A percentile compares a stretch with the other conserved stretches of the same genome.
Conservation (phyloP, 1,140 invertebrate genomes). For the Heliconius hermathena region DNA sequence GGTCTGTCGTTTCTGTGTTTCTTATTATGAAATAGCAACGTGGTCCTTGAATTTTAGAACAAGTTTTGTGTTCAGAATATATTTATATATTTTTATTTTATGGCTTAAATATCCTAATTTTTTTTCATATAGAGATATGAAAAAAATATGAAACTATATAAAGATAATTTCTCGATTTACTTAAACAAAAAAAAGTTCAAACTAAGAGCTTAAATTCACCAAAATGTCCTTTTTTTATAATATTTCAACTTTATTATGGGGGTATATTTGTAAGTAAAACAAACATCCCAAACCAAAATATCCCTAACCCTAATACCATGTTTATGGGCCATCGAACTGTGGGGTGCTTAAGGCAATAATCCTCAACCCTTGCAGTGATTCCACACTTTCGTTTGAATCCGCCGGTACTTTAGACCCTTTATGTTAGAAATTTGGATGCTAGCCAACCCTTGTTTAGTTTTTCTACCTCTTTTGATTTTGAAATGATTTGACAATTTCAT, state of each 20-base stretch:
- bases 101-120: too few species aligned
- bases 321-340: slow-evolving; percentile 16
- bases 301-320: neutral
- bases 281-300: slow-evolving; percentile 14
- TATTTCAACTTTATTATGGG: neutral
- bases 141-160: too few species aligned
- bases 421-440: neutral
- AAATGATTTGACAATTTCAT: slow-evolving; percentile 15
- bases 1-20: neutral
- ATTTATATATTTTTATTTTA: too few species aligned
- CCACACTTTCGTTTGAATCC: slow-evolving; percentile 12
- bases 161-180: too few species aligned
- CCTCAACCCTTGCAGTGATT: slow-evolving; percentile 27
- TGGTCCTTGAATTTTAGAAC: too few species aligned
- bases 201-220: too few species aligned
- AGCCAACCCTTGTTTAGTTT: neutral
- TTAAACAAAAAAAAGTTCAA: too few species aligned
- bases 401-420: slow-evolving; percentile 13
- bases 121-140: too few species aligned
- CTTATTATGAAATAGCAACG: neutral
- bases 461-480: neutral
- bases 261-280: slow-evolving; percentile 15
- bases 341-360: slow-evolving; percentile 19
- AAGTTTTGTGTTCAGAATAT: too few species aligned
- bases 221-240: neutral